Evolutionary conservation across 2,888 invertebrate genomes (phyloP).

Genomic region (Andrena bucephala): DNA sequence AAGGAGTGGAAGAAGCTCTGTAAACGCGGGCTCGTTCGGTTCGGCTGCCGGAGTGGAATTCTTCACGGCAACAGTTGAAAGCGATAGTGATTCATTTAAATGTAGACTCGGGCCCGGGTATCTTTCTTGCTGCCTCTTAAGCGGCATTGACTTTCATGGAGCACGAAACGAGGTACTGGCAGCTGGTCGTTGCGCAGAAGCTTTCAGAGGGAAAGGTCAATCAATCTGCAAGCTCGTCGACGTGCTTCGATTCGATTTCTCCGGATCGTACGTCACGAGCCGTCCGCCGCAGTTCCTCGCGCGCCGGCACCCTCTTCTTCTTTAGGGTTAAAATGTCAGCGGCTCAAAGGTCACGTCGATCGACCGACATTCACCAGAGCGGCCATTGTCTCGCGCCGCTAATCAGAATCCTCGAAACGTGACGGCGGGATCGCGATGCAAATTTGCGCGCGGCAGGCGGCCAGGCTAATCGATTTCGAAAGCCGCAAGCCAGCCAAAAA

Average conservation of each 20-base stretch:
- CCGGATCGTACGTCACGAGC: constrained; percentile 46
- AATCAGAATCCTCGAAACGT: constrained; percentile 47
- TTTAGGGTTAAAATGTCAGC: constrained; percentile 69
- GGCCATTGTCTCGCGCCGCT: constrained; percentile 59
- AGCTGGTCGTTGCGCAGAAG: not conserved
- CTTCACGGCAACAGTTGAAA: not conserved
- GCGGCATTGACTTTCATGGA: constrained; percentile 37
- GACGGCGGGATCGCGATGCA: constrained; percentile 9
- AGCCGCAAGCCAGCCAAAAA: not conserved
- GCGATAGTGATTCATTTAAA: not conserved
- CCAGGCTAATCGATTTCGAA: not conserved
- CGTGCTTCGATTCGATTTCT: constrained; percentile 54
- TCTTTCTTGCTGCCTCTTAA: constrained; percentile 10
- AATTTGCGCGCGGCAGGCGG: not conserved
- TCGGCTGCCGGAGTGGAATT: not conserved
- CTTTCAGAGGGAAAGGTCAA: constrained; percentile 27
- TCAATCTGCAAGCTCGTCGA: constrained; percentile 42
- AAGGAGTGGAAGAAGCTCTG: not conserved
- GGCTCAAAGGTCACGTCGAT: constrained; percentile 67
- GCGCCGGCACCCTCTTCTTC: constrained; percentile 30
- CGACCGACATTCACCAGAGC: constrained; percentile 59
- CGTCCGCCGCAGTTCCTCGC: constrained; percentile 25
- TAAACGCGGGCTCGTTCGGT: not conserved
- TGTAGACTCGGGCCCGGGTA: not conserved
- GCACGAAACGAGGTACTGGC: constrained; percentile 9